Evolutionary conservation across 2,113 vertebrate genomes (phyloP).

Genomic region (Phalacrocorax brasilianus): DNA sequence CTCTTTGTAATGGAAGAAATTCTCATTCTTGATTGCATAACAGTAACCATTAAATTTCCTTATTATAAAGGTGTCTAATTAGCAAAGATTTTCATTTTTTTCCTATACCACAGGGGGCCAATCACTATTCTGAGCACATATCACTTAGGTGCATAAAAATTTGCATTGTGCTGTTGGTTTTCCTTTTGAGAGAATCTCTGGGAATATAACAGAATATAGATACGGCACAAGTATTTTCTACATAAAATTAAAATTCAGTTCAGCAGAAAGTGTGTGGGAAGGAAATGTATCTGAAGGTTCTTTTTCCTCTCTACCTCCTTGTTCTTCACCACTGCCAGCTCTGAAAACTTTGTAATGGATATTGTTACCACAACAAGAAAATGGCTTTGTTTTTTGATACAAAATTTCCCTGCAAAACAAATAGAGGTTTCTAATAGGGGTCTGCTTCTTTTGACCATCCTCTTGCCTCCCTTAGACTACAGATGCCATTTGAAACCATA

Average conservation of each 20-base stretch:
- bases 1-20: constrained; percentile 54
- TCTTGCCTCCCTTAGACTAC: neutral
- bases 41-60: constrained; percentile 70
- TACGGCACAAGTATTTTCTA: neutral
- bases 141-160: constrained; percentile 73
- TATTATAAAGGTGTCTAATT: constrained; percentile 73
- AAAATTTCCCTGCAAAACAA: neutral
- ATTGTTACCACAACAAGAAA: neutral
- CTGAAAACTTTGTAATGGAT: constrained; percentile 22
- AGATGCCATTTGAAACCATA: neutral
- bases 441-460: neutral
- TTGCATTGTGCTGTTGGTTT: constrained; percentile 69
- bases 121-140: constrained; percentile 75
- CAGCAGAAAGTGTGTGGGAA: neutral
- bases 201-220: constrained; percentile 54
- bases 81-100: constrained; percentile 75
- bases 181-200: constrained; percentile 60
- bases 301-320: neutral
- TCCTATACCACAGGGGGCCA: constrained; percentile 42
- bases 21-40: constrained; percentile 53
- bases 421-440: neutral
- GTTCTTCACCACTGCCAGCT: neutral
- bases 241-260: neutral
- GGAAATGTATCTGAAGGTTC: neutral
- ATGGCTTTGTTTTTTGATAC: neutral